Conservation (phyloP, 2,888 invertebrate genomes). For the Oscheius sp. region DNA sequence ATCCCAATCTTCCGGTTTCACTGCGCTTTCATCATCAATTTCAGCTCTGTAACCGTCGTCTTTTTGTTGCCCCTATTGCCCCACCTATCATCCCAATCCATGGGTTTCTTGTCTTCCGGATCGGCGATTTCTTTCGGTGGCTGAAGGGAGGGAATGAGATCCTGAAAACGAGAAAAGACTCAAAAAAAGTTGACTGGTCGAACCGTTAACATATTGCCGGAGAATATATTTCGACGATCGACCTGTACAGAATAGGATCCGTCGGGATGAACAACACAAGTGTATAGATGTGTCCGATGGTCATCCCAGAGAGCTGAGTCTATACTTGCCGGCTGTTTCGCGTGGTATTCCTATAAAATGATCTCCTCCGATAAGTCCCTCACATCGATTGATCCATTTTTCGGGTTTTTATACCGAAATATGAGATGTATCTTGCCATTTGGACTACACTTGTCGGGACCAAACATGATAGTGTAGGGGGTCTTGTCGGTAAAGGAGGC, state of each 20-base stretch:
- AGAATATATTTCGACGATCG: conserved; percentile 77
- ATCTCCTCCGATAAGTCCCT: background rate
- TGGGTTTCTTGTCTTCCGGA: conserved; percentile 83
- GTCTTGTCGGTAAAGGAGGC: conserved; percentile 81
- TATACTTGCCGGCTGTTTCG: conserved; percentile 82
- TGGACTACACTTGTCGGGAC: conserved; percentile 97
- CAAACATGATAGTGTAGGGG: conserved; percentile 98
- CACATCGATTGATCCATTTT: conserved; percentile 83
- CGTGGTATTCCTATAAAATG: conserved; percentile 83
- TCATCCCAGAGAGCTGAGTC: conserved; percentile 80
- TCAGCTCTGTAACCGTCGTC: conserved; percentile 33
- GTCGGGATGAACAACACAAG: conserved; percentile 82
- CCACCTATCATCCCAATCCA: conserved; percentile 94
- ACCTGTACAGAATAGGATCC: conserved; percentile 83
- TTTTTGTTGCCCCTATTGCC: conserved; percentile 82
- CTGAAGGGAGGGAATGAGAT: conserved; percentile 83
- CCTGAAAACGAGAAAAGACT: conserved; percentile 36
- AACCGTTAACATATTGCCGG: conserved; percentile 62
- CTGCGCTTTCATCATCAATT: conserved; percentile 73
- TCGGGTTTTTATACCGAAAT: conserved; percentile 92
- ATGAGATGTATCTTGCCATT: conserved; percentile 91
- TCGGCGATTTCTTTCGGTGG: conserved; percentile 94
- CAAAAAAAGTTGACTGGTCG: conserved; percentile 12
- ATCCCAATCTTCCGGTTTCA: conserved; percentile 89
- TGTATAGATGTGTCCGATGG: conserved; percentile 88